Conservation (phyloP, 2,113 vertebrate genomes). For the Actenoides lindsayi region DNA sequence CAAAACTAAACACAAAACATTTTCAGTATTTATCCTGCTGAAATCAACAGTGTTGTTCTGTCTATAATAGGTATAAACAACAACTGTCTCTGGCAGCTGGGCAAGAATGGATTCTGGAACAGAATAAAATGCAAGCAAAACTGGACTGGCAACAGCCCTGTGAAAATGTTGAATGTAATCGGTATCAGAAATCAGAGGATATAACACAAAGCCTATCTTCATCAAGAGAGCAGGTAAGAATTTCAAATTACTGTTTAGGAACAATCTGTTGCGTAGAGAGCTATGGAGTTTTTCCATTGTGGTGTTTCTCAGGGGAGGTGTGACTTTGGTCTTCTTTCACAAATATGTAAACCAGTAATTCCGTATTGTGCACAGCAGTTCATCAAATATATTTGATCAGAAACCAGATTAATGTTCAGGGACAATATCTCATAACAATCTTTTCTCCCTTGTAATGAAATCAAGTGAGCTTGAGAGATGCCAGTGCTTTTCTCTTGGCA, state of each 20-base stretch:
- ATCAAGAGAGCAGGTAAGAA: conserved; percentile 80
- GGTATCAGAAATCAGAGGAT: conserved; percentile 77
- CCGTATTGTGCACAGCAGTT: neutral
- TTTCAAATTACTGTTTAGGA: neutral
- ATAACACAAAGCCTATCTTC: conserved; percentile 74
- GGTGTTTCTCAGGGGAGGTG: neutral
- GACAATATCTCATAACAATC: neutral
- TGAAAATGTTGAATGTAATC: conserved; percentile 71
- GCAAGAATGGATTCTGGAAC: conserved; percentile 75
- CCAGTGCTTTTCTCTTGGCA: neutral
- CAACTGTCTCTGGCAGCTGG: conserved; percentile 73
- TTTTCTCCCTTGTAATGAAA: neutral
- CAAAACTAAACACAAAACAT: neutral
- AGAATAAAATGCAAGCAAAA: conserved; percentile 75
- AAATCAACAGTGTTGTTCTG: neutral
- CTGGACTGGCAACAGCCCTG: conserved; percentile 82
- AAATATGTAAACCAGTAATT: neutral
- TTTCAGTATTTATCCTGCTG: neutral
- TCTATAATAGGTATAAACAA: conserved; percentile 78
- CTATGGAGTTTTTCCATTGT: neutral
- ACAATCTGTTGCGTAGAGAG: neutral
- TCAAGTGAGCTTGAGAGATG: neutral
- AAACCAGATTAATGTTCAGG: neutral
- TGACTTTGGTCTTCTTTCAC: neutral
- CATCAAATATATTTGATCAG: neutral